Percentiles rank a stretch among this genome's conserved stretches.
Evolutionary conservation across 2,797 vertebrate species (phyloP).

Genomic region (Rhynchotus rufescens): DNA sequence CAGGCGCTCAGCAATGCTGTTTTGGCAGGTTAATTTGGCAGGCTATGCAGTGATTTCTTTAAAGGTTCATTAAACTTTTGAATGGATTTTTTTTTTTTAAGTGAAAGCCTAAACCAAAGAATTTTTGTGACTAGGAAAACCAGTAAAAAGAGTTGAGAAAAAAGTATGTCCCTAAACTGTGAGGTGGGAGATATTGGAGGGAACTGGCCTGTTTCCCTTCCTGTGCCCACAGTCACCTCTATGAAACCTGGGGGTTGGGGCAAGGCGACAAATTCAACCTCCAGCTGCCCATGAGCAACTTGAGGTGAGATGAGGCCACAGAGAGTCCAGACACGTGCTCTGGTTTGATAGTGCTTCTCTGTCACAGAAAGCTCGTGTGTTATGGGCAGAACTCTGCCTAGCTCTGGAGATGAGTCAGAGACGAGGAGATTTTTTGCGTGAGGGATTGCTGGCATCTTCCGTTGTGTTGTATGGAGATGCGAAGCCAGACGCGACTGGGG

Average conservation of each 20-base stretch:
- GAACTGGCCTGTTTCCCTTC: not conserved
- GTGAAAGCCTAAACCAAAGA: not conserved
- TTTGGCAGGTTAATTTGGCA: constrained; percentile 49
- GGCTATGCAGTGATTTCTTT: not conserved
- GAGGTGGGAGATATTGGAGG: not conserved
- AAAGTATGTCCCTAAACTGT: not conserved
- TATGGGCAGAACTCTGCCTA: not conserved
- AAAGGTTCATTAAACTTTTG: constrained; percentile 23
- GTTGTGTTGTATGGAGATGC: not conserved
- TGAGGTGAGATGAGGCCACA: not conserved
- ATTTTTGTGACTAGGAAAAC: not conserved
- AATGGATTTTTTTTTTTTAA: not conserved
- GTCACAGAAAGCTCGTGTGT: not conserved
- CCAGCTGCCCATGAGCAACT: not conserved
- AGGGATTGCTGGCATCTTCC: not conserved
- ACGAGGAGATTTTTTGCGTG: not conserved
- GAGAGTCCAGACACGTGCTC: not conserved
- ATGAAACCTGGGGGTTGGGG: not conserved
- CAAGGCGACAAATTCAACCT: not conserved
- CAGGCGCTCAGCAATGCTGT: constrained; percentile 15
- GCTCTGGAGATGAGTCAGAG: not conserved
- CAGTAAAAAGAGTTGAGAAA: not conserved
- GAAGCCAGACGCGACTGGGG: not conserved
- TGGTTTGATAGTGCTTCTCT: not conserved
- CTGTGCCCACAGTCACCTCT: not conserved